phyloP scores from a whole-genome alignment of 1,140 invertebrate species.

The Portunus trituberculatus region DNA sequence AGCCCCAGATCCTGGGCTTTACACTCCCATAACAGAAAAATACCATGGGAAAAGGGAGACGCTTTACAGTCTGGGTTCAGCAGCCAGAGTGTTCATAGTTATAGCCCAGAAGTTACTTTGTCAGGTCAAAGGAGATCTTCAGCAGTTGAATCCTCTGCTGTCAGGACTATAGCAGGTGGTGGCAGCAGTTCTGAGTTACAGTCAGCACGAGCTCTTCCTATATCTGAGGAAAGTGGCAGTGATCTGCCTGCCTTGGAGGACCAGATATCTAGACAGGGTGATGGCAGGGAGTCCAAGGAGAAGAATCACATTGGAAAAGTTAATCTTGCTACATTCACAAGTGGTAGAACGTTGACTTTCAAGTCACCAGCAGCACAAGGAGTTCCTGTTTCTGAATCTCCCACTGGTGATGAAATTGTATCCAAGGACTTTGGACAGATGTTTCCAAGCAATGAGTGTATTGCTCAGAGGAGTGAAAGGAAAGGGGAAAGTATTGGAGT shows the following conservation, averaged over 20 bases:
- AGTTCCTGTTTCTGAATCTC: background rate
- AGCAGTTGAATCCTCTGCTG: background rate
- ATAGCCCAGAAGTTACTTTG: background rate
- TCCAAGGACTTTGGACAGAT: slow-evolving; percentile 66
- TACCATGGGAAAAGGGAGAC: slow-evolving; percentile 45
- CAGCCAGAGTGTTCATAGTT: background rate
- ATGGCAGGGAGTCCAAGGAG: slow-evolving; percentile 63
- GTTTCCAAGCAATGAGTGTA: slow-evolving; percentile 64
- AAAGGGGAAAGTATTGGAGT: slow-evolving; percentile 45
- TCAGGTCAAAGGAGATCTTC: background rate
- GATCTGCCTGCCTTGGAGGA: slow-evolving; percentile 36
- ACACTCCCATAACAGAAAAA: background rate
- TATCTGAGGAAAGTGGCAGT: slow-evolving; percentile 54
- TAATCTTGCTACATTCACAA: background rate
- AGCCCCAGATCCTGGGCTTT: background rate
- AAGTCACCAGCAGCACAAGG: background rate
- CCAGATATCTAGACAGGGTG: slow-evolving; percentile 59
- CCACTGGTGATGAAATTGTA: background rate
- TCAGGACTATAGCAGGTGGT: background rate
- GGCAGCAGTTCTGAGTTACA: background rate
- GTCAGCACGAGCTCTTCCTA: background rate
- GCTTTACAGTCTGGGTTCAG: background rate
- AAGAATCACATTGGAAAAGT: slow-evolving; percentile 26
- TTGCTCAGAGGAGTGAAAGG: background rate
- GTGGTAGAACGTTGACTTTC: background rate